phyloP scores from a whole-genome alignment of 2,113 vertebrate genomes.

The Malurus melanocephalus region DNA sequence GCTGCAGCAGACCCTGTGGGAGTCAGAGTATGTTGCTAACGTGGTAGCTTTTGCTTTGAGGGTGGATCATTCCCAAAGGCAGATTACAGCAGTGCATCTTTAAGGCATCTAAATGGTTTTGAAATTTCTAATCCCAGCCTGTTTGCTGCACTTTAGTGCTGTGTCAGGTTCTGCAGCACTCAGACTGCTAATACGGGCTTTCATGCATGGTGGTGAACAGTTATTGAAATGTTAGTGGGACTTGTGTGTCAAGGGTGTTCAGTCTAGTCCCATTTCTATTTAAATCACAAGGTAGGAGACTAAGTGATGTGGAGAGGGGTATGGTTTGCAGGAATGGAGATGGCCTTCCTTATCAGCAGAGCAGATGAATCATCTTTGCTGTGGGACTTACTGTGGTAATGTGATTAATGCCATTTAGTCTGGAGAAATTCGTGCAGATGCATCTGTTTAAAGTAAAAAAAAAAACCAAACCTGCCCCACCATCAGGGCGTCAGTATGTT shows the following conservation, averaged over 20 bases:
- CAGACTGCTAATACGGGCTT: neutral
- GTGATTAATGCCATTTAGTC: slow-evolving; percentile 1
- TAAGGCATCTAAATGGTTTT: slow-evolving; percentile 33
- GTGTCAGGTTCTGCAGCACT: slow-evolving; percentile 13
- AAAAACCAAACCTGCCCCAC: neutral
- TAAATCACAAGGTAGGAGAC: neutral
- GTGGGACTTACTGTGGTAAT: neutral
- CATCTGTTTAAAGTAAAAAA: neutral
- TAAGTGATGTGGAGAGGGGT: neutral
- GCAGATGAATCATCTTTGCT: neutral
- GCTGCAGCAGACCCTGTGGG: neutral
- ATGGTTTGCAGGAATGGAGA: neutral
- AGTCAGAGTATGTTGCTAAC: neutral
- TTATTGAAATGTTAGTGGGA: neutral
- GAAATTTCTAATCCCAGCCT: slow-evolving; percentile 37
- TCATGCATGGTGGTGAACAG: neutral
- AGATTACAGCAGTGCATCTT: neutral
- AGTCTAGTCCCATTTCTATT: neutral
- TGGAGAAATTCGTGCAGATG: neutral
- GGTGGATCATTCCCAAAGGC: slow-evolving; percentile 5
- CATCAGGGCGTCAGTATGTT: neutral
- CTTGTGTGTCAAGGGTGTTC: neutral
- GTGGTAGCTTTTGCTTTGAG: neutral
- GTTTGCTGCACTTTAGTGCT: slow-evolving; percentile 4
- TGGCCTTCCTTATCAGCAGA: neutral